A percentile compares a stretch with the other conserved stretches of the same genome.
phyloP scores from a whole-genome alignment of 2,113 vertebrate genomes.

The Cephalopterus ornatus region DNA sequence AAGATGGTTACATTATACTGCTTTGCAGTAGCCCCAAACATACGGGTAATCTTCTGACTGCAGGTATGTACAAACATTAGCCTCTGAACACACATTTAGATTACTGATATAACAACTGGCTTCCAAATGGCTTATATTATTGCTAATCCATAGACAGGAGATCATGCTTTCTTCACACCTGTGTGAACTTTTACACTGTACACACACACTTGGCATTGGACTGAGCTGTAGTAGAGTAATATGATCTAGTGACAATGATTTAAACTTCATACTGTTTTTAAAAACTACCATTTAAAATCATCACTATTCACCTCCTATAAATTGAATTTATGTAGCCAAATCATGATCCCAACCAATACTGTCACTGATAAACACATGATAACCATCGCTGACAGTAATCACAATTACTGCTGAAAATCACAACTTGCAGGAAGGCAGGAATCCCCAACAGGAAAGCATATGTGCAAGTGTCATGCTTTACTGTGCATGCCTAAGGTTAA shows the following conservation, averaged over 20 bases:
- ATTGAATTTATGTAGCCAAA: not conserved
- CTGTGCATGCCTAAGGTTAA: conserved; percentile 35
- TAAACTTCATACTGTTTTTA: not conserved
- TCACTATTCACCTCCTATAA: not conserved
- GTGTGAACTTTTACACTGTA: not conserved
- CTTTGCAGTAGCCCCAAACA: not conserved
- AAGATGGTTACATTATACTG: not conserved
- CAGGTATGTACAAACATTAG: not conserved
- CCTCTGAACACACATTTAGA: not conserved
- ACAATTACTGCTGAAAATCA: not conserved
- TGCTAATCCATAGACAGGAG: not conserved
- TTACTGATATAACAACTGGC: not conserved
- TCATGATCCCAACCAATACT: not conserved
- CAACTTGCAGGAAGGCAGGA: not conserved
- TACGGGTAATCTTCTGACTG: not conserved
- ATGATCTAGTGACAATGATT: not conserved
- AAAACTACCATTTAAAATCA: not conserved
- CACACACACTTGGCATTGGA: not conserved
- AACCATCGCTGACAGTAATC: not conserved
- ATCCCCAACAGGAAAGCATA: not conserved
- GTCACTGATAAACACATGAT: not conserved
- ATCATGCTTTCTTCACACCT: not conserved
- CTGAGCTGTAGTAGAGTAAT: not conserved
- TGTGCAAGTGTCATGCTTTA: not conserved
- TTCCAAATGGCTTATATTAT: not conserved